Base-by-base conservation (phyloP, 2,113 vertebrate species). In the Gnathochromis pfefferi region DNA sequence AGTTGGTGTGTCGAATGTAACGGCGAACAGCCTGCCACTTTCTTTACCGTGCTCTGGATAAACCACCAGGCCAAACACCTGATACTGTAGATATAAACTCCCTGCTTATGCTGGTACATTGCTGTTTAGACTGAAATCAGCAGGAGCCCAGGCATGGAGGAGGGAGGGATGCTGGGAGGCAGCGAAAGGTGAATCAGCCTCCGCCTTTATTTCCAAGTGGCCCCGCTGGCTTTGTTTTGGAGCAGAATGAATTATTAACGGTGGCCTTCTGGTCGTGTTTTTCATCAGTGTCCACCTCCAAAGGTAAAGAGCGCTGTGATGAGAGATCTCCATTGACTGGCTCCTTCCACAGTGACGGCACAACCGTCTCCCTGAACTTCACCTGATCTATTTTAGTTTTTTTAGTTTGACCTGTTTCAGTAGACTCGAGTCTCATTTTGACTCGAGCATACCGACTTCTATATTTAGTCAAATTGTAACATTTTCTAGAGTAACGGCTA, bases 211-310 rank as follows among this genome's bases (percentile, higher is more conserved):
- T 93, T 94, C 92, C 92, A 86, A 92, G 91, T 87, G 83, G 88
- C 91, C 93, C 93, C 14, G 89, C 94, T 93, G 95, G 87, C 93
- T 94, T 94, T 93, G 92, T 95, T 94, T 94, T 92, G 90, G 88
- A 95, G 93, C 92, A 86, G 83, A 93, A 94, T 95, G 93, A 95
- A 95, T 95, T 94, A 95, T 95, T 95, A 94, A 95, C 89, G 35
- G 86, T 93, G 91, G 91, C 95, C 95, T 95, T 95, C 95, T 95
- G 95, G 93, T 93, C 80, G 23, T 95, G 93, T 95, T 94, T 95
- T 95, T 95, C 92, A 93, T 94, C 93, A 88, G 88, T 90, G 93
- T 93, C 93, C 93, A 94, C 91, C 87, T 94, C 87, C 81, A 89
- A 91, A 87, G 88, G 89, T 91, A 88, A 94, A 92, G 85, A 91